Percentiles rank a stretch among this genome's conserved stretches.
These are phyloP conservation scores for Ellobius talpinus DNA, from an alignment of 2,113 vertebrate genomes.

Conservation along the genomic window DNA sequence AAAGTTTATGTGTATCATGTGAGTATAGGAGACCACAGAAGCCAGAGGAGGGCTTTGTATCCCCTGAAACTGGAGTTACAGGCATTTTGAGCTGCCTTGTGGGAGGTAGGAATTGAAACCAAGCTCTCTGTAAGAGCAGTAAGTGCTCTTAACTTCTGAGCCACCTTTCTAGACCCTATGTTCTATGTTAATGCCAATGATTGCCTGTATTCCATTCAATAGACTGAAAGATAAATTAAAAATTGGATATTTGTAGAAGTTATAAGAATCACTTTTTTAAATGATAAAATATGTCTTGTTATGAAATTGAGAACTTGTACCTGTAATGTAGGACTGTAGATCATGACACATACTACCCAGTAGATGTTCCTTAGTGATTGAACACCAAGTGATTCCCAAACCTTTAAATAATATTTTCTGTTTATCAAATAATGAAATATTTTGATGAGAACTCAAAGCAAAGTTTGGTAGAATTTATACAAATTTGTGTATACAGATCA, in stretches of 20 bases:
- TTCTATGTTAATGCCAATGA: not conserved
- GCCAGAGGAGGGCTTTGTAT: not conserved
- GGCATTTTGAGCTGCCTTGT: not conserved
- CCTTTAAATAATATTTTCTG: slow-evolving; percentile 41
- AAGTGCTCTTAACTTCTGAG: not conserved
- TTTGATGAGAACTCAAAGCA: not conserved
- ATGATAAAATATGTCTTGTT: not conserved
- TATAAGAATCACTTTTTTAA: not conserved
- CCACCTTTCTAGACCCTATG: not conserved
- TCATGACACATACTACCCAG: not conserved
- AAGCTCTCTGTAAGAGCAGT: not conserved
- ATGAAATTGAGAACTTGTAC: not conserved
- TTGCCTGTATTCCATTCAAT: not conserved
- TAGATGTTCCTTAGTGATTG: not conserved
- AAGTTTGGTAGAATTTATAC: not conserved
- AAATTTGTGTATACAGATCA: not conserved
- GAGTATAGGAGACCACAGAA: not conserved
- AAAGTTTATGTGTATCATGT: not conserved
- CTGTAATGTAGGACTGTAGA: not conserved
- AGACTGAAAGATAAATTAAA: not conserved
- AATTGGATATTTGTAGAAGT: not conserved
- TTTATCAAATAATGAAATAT: not conserved
- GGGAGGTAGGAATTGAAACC: not conserved
- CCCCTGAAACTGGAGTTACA: not conserved
- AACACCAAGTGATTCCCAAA: not conserved